phyloP scores from a whole-genome alignment of 2,113 vertebrate species.

The Percopsis transmontana region DNA sequence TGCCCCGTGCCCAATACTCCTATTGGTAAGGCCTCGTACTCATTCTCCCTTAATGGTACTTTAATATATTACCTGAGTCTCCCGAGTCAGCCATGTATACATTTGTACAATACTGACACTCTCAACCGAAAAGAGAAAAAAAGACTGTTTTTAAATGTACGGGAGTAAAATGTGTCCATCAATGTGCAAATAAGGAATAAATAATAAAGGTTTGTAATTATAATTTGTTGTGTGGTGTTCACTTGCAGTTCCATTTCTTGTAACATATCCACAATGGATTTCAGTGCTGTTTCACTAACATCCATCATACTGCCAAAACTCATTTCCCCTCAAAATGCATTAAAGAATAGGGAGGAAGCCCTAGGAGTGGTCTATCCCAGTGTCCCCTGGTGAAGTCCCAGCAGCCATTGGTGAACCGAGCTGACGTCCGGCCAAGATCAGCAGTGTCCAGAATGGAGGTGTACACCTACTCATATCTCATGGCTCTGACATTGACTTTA shows the following conservation, averaged over 20 bases:
- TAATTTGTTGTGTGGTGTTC: slow-evolving; percentile 37
- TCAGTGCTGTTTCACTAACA: slow-evolving; percentile 45
- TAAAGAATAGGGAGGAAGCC: slow-evolving; percentile 64
- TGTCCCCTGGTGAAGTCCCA: slow-evolving; percentile 32
- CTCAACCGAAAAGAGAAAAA: slow-evolving; percentile 55
- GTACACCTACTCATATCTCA: slow-evolving; percentile 32
- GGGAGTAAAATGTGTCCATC: slow-evolving; percentile 81
- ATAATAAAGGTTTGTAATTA: slow-evolving; percentile 95
- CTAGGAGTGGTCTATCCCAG: slow-evolving; percentile 46
- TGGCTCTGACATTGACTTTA: slow-evolving; percentile 46
- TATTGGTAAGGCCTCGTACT: slow-evolving; percentile 50
- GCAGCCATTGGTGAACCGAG: slow-evolving; percentile 44
- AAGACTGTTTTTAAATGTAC: slow-evolving; percentile 87
- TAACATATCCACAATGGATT: slow-evolving; percentile 22
- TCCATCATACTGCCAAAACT: slow-evolving; percentile 55
- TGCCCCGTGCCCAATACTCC: slow-evolving; percentile 6
- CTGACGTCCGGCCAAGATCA: slow-evolving; percentile 59
- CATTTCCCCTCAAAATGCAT: slow-evolving; percentile 58
- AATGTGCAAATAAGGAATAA: slow-evolving; percentile 91
- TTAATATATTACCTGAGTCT: slow-evolving; percentile 83
- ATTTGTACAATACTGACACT: slow-evolving; percentile 87
- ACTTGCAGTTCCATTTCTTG: slow-evolving; percentile 46
- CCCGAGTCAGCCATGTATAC: slow-evolving; percentile 87
- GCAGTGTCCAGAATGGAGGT: slow-evolving; percentile 50
- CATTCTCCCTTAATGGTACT: slow-evolving; percentile 82